These are phyloP conservation scores for Morpho deidamia DNA, from an alignment of 2,888 invertebrate species.

Conservation along the genomic window DNA sequence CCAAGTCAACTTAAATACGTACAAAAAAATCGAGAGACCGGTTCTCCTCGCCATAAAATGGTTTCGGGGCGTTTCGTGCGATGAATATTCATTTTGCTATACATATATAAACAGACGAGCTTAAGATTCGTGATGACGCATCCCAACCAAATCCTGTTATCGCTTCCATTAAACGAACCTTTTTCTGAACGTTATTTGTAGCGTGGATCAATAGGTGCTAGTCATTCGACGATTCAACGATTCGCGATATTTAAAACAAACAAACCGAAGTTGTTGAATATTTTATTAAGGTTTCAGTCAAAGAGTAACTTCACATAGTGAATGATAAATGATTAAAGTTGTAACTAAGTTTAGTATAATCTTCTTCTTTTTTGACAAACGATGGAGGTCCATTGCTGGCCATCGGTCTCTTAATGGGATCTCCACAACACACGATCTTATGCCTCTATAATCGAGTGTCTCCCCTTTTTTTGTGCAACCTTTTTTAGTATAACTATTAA, in stretches of 20 bases:
- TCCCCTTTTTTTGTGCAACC: no score
- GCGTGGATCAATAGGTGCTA: slow-evolving; percentile 36
- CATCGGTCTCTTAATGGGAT: no score
- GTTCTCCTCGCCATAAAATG: slow-evolving; percentile 56
- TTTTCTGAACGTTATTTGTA: slow-evolving; percentile 46
- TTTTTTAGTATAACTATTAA: no score
- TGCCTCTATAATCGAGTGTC: no score
- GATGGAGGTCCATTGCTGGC: no score
- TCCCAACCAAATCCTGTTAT: slow-evolving; percentile 39
- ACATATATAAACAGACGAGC: slow-evolving; percentile 35
- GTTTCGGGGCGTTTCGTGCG: slow-evolving; percentile 51
- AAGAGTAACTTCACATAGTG: no score
- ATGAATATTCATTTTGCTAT: slow-evolving; percentile 67
- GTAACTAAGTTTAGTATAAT: no score
- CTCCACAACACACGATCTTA: no score
- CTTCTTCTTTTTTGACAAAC: no score
- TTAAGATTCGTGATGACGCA: slow-evolving; percentile 56
- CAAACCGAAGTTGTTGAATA: slow-evolving; percentile 10
- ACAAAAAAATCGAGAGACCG: slow-evolving; percentile 58
- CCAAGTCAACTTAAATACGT: slow-evolving; percentile 47
- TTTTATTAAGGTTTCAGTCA: not conserved
- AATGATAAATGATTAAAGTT: no score
- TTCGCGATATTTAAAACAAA: slow-evolving; percentile 23
- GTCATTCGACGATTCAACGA: slow-evolving; percentile 32
- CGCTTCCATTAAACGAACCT: slow-evolving; percentile 41